Conservation (phyloP, 1,140 invertebrate species). For the Drosophila guanche region DNA sequence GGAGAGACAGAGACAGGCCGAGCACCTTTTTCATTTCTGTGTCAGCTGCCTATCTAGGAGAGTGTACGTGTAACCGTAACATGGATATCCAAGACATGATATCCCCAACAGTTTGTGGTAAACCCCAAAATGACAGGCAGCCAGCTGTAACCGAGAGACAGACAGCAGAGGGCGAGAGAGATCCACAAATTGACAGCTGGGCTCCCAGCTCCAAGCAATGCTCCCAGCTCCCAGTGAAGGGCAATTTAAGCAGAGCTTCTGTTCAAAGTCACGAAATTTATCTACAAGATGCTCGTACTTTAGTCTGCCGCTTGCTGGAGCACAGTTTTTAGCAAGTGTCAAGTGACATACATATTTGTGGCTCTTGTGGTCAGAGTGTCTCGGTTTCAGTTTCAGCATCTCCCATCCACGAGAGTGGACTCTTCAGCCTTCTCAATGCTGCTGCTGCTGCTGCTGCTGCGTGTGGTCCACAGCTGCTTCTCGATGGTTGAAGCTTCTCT, state of each 20-base stretch:
- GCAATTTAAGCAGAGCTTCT: constrained; percentile 59
- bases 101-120: constrained; percentile 63
- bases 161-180: too few species aligned
- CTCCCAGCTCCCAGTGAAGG: constrained; percentile 57
- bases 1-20: neutral
- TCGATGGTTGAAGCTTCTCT: constrained; percentile 1
- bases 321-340: constrained; percentile 67
- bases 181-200: constrained; percentile 68
- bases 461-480: constrained; percentile 52
- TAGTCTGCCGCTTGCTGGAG: neutral
- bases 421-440: too few species aligned
- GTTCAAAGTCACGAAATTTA: constrained; percentile 53
- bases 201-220: constrained; percentile 6
- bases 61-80: neutral
- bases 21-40: too few species aligned
- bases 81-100: constrained; percentile 7
- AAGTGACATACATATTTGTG: constrained; percentile 79
- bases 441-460: constrained; percentile 34
- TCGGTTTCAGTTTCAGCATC: constrained; percentile 27
- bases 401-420: too few species aligned
- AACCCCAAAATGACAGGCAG: constrained; percentile 1
- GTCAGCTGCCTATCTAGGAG: too few species aligned
- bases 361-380: constrained; percentile 57
- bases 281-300: constrained; percentile 31
- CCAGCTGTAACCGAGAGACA: constrained; percentile 29